Evolutionary conservation across 2,888 invertebrate species (phyloP), one percentile per base, ranked within the genome.

Genomic region (Timema cristinae): DNA sequence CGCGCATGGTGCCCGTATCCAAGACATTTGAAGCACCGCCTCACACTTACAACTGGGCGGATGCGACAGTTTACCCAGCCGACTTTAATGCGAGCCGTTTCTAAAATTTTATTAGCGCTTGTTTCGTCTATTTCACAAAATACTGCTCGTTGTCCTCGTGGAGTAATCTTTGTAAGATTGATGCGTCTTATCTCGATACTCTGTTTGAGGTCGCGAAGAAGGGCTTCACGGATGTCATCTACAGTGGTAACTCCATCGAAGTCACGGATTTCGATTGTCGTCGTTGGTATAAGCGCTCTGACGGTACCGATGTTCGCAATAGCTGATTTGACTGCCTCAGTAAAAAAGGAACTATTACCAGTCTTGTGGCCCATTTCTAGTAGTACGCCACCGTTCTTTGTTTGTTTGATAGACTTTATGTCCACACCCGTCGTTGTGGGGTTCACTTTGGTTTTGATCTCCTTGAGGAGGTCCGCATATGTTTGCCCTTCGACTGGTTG

Each of bases 391-490:
- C 52, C 11, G 9, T 13, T 52, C 52, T 52, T 52, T 52, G 52
- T 52, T n/a, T n/a, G n/a, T n/a, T 52, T 52, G 52, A 52, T 52
- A 52, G 52, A 52, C 52, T 52, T 52, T 52, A 52, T 52, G 52
- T 52, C 52, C 11, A 52, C 52, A 9, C 52, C 52, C 9, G 52
- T 52, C 52, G 9, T 13, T 10, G 52, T 52, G 52, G 52, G 52
- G 52, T 52, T 52, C 52, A 52, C 52, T 52, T 52, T 52, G n/a
- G n/a, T n/a, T n/a, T n/a, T n/a, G n/a, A n/a, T n/a, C n/a, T n/a
- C n/a, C n/a, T n/a, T n/a, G n/a, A n/a, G n/a, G n/a, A n/a, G n/a
- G n/a, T n/a, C n/a, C n/a, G n/a, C n/a, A n/a, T n/a, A n/a, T n/a
- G n/a, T n/a, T n/a, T n/a, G n/a, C n/a, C n/a, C n/a, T n/a, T n/a